Conservation (phyloP, 2,888 invertebrate species). For the Cantharis rufa region DNA sequence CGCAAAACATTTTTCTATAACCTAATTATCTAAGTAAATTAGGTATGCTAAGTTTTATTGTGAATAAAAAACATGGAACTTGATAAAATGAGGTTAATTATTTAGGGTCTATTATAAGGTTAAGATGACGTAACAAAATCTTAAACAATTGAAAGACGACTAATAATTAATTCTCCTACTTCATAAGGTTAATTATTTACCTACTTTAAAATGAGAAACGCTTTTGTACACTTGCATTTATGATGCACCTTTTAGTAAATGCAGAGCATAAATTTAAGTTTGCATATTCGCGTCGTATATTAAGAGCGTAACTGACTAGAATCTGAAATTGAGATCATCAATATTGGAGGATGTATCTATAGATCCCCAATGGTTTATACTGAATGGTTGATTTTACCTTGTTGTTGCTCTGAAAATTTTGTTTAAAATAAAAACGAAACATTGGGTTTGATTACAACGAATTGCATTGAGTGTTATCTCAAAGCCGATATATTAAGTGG, state of each 20-base stretch:
- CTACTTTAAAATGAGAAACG: neutral
- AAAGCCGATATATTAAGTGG: neutral
- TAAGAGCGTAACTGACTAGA: neutral
- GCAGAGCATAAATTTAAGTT: neutral
- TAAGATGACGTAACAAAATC: neutral
- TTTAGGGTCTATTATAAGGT: neutral
- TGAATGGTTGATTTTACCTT: neutral
- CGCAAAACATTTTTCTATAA: neutral
- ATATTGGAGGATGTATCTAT: conserved; percentile 9
- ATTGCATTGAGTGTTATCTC: neutral
- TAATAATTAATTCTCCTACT: neutral
- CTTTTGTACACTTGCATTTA: neutral
- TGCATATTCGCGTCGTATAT: neutral
- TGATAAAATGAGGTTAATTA: neutral
- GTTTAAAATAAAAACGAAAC: neutral
- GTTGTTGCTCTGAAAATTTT: neutral
- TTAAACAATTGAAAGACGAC: neutral
- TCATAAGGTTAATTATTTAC: neutral
- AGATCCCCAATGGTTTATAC: conserved; percentile 6
- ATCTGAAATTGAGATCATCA: conserved; percentile 2
- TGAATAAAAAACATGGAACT: neutral
- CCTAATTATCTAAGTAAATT: neutral
- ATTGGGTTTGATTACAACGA: neutral
- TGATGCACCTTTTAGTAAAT: neutral
- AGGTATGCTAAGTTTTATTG: neutral